Base-by-base conservation (phyloP, 2,888 invertebrate genomes). In the Matsumyia berberina region DNA sequence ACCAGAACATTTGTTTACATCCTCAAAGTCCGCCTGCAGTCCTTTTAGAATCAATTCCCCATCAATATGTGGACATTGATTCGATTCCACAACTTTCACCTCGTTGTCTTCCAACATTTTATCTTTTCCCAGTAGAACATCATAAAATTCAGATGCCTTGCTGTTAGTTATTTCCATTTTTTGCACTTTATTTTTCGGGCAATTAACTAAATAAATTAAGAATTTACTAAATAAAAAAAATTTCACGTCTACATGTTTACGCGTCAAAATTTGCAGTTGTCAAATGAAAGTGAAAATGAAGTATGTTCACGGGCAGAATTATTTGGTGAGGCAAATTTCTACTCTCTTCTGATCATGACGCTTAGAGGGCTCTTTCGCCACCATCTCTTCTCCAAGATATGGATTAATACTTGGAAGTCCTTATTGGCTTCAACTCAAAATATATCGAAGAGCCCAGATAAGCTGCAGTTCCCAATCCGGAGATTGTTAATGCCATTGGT, bases 161-260 rank as follows among this genome's bases (percentile, higher is more conserved):
- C 15, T 49, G 6, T 39, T 39, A 19, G 4, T 39, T 60, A 39
- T 44, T 17, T 78, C 78, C 78, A 83, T 83, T 24, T 24, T 57
- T 49, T 57, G 15, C 29, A 44, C 19, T 9, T 0, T 37, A 7
- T 51, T 69, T 64, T 31, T n/a, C 15, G 51, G 8, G 37, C 39
- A 60, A 67, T 42, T 51, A 49, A 58, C 42, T 29, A 58, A 64
- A 39, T 53, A 58, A 62, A 67, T 69, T 66, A 35, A 62, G 29
- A 64, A 31, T 35, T 55, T 31, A 67, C 24, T 42, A 57, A 55
- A 57, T 17, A 7, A 33, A 11, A 42, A 57, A 55, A 11, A 29
- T 64, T 62, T 76, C 79, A 79, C 83, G 70, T 83, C 83, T 83
- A 73, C 83, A 83, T 83, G 83, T 83, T 83, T 73, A 74, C 33